phyloP scores from a whole-genome alignment of 1,140 invertebrate genomes.

The Theocolax elegans region DNA sequence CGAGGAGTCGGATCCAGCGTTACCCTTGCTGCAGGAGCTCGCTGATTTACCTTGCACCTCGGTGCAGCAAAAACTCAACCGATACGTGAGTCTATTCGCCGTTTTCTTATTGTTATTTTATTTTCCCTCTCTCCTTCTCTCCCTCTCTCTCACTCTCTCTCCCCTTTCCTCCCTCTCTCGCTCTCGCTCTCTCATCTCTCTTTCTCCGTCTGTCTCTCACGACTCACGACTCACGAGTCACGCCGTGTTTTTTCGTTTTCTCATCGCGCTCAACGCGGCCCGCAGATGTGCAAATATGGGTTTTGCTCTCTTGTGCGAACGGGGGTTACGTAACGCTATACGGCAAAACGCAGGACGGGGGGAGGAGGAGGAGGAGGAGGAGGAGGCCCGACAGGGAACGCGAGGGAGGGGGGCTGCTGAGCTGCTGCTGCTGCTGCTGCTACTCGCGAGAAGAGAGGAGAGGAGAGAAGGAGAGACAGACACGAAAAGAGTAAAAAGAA shows the following conservation, averaged over 20 bases:
- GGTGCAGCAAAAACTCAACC: slow-evolving; percentile 55
- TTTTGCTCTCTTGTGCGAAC: slow-evolving; percentile 18
- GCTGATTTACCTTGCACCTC: slow-evolving; percentile 52
- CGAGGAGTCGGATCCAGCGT: slow-evolving; percentile 9
- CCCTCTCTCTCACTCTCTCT: not conserved
- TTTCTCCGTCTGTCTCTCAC: not conserved
- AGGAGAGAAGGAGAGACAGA: not conserved
- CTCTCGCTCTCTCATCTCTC: not conserved
- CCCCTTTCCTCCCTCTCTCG: not conserved
- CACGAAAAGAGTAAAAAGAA: no score
- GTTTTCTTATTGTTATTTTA: no score
- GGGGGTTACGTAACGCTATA: not conserved
- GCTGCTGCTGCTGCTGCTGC: no score
- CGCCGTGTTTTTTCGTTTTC: no score
- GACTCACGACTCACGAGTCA: not conserved
- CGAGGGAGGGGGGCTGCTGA: not conserved
- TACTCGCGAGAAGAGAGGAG: not conserved
- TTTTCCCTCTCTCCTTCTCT: slow-evolving; percentile 4
- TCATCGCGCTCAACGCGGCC: not conserved
- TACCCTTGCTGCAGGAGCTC: slow-evolving; percentile 52
- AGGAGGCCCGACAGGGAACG: not conserved
- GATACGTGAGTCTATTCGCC: slow-evolving; percentile 49
- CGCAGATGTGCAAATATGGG: slow-evolving; percentile 36
- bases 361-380: not conserved
- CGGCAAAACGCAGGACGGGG: not conserved